These are phyloP conservation scores for Terebella lapidaria DNA, from an alignment of 2,888 invertebrate genomes.

Conservation along the genomic window DNA sequence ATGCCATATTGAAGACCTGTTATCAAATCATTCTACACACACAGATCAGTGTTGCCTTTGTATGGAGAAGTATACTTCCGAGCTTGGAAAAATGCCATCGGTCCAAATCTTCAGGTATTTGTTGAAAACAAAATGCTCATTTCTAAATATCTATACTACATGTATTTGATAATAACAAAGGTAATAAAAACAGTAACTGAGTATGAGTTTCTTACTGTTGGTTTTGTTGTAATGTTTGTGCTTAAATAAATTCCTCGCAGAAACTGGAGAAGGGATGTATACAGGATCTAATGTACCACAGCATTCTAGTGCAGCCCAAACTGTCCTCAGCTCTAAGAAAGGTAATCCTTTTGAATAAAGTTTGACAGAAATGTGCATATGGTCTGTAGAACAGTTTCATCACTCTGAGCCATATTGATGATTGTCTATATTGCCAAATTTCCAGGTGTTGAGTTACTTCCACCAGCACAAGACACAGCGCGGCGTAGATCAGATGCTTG, in stretches of 20 bases:
- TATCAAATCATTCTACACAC: too few species aligned
- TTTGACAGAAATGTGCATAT: not conserved
- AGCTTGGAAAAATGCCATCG: not conserved
- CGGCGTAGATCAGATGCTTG: constrained; percentile 42
- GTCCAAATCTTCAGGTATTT: not conserved
- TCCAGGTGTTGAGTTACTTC: constrained; percentile 24
- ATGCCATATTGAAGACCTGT: too few species aligned
- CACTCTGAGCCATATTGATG: not conserved
- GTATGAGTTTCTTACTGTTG: not conserved
- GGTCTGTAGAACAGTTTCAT: not conserved
- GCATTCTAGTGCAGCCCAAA: not conserved
- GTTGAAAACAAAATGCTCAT: too few species aligned
- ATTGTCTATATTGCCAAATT: not conserved
- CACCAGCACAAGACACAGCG: constrained; percentile 41
- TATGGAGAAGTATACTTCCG: not conserved
- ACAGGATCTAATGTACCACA: not conserved
- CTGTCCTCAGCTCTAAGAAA: not conserved
- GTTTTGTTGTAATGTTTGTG: not conserved
- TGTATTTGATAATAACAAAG: not conserved
- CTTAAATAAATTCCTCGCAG: not conserved
- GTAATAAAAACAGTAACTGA: not conserved
- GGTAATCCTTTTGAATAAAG: not conserved
- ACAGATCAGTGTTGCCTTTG: not conserved
- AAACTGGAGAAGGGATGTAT: not conserved
- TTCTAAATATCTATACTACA: too few species aligned